Percentiles rank a stretch among this genome's conserved stretches.
These are phyloP conservation scores for Chauna torquata DNA, from an alignment of 2,113 vertebrate species.

Conservation along the genomic window DNA sequence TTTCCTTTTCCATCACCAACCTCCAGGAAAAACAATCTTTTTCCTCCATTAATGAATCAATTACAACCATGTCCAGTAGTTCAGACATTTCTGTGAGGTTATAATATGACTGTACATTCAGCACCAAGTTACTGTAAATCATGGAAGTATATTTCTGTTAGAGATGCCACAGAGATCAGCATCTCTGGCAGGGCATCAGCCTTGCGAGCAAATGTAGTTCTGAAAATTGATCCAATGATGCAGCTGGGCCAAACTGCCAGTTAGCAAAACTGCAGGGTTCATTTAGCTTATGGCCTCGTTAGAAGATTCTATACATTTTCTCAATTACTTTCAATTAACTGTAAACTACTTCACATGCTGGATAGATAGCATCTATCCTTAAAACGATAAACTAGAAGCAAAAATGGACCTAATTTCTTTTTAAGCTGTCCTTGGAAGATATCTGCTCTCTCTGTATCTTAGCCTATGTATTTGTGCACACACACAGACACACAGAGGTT, in stretches of 20 bases:
- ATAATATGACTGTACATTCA: background rate
- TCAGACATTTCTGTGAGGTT: background rate
- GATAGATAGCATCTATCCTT: background rate
- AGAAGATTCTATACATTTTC: background rate
- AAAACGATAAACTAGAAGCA: background rate
- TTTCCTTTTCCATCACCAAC: slow-evolving; percentile 26
- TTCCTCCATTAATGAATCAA: background rate
- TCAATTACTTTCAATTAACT: background rate
- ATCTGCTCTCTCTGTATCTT: background rate
- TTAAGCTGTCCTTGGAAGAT: background rate
- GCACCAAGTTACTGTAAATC: background rate
- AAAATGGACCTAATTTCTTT: background rate
- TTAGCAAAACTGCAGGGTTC: background rate
- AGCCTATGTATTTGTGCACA: background rate
- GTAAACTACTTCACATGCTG: background rate
- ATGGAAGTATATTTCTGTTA: background rate
- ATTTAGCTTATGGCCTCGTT: background rate
- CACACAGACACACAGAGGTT: slow-evolving; percentile 32
- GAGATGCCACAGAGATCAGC: background rate
- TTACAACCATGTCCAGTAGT: background rate
- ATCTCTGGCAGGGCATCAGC: slow-evolving; percentile 10
- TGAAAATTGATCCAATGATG: background rate
- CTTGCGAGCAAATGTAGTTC: background rate
- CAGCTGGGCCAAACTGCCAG: background rate
- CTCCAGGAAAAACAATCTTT: background rate